Conservation (phyloP, 2,113 vertebrate species). For the Herpetotheres cachinnans region DNA sequence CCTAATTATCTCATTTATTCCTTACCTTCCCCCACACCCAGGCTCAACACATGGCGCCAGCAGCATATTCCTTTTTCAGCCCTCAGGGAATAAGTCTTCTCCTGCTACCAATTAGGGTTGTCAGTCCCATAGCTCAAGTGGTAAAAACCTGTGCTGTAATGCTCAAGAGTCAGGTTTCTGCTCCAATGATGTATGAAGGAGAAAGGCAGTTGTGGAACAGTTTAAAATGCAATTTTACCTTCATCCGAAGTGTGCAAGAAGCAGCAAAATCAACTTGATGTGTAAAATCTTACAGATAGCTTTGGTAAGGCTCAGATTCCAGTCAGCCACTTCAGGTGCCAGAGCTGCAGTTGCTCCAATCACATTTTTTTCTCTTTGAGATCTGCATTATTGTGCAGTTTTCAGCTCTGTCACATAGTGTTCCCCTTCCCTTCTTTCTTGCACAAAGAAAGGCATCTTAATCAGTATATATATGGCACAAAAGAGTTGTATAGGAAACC, state of each 20-base stretch:
- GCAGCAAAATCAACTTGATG: slow-evolving; percentile 29
- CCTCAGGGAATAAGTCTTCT: slow-evolving; percentile 54
- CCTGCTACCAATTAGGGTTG: slow-evolving; percentile 63
- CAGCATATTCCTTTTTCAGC: slow-evolving; percentile 53
- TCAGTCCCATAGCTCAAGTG: slow-evolving; percentile 60
- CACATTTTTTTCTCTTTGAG: neutral
- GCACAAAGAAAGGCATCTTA: slow-evolving; percentile 11
- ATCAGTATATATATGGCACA: neutral
- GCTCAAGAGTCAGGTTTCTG: slow-evolving; percentile 59
- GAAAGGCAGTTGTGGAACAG: slow-evolving; percentile 27
- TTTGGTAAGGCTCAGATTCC: neutral
- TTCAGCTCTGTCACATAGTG: neutral
- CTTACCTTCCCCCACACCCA: slow-evolving; percentile 47
- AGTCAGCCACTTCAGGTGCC: neutral
- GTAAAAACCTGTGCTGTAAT: slow-evolving; percentile 56
- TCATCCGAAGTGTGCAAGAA: slow-evolving; percentile 6
- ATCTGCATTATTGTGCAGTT: neutral
- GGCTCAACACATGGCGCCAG: slow-evolving; percentile 62
- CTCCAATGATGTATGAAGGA: slow-evolving; percentile 61
- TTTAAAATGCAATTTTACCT: slow-evolving; percentile 59
- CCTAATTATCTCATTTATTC: slow-evolving; percentile 57
- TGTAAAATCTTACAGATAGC: neutral
- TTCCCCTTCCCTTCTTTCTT: neutral
- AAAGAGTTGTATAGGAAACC: neutral
- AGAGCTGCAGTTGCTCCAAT: neutral